Evolutionary conservation across 2,888 invertebrate genomes (phyloP).

Genomic region (Leuctra nigra): DNA sequence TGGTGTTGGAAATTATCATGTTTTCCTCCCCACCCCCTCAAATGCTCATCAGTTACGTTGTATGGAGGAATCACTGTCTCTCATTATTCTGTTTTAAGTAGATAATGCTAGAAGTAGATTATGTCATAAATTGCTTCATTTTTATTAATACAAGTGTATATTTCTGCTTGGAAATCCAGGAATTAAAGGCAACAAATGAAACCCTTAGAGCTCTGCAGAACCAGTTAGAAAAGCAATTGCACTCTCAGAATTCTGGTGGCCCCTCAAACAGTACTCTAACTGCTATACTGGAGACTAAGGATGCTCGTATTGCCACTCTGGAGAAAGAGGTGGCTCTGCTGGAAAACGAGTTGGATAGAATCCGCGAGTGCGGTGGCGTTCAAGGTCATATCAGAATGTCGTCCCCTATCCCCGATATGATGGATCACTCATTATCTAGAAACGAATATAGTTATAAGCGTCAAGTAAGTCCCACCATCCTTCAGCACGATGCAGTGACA

Average conservation of each 20-base stretch:
- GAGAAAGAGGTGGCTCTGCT: constrained; percentile 77
- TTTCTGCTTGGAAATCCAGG: constrained; percentile 46
- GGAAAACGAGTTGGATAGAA: constrained; percentile 65
- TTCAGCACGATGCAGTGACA: no score
- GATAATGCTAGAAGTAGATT: not conserved
- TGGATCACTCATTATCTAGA: constrained; percentile 41
- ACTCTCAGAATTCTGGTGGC: constrained; percentile 29
- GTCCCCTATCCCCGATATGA: constrained; percentile 21
- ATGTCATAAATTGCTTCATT: no score
- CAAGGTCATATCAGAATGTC: constrained; percentile 7
- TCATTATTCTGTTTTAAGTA: no score
- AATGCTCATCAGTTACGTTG: no score
- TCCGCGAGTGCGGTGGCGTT: constrained; percentile 42
- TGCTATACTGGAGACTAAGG: constrained; percentile 77
- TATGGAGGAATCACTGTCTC: no score
- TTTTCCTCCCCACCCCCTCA: no score
- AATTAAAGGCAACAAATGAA: constrained; percentile 78
- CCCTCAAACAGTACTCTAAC: constrained; percentile 62
- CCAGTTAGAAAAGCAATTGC: constrained; percentile 66
- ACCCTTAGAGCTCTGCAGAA: constrained; percentile 73
- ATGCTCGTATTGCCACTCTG: constrained; percentile 78
- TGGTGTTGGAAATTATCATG: no score
- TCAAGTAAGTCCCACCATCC: constrained; percentile 82
- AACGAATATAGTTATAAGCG: constrained; percentile 62
- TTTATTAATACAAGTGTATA: constrained; percentile 17